Conservation (phyloP, 1,140 invertebrate genomes). For the Calephelis virginiensis region DNA sequence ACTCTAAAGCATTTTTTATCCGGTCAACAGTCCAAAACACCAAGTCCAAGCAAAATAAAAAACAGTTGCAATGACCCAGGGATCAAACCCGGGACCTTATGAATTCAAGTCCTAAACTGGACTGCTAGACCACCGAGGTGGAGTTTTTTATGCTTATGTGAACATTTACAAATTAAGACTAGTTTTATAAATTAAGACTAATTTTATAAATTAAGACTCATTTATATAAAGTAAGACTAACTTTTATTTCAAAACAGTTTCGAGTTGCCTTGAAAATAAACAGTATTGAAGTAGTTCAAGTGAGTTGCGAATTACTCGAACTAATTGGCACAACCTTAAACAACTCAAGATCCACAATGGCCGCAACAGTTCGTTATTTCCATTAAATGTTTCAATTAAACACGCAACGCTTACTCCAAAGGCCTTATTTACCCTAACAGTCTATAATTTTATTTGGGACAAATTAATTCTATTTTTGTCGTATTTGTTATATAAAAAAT, state of each 20-base stretch:
- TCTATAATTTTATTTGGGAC: slow-evolving; percentile 1
- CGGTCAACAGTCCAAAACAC: no score
- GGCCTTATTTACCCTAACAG: not conserved
- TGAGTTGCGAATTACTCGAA: slow-evolving; percentile 5
- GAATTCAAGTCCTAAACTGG: no score
- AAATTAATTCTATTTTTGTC: slow-evolving; percentile 1
- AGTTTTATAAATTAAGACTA: no score
- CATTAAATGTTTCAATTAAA: slow-evolving; percentile 18
- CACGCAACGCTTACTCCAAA: slow-evolving; percentile 14
- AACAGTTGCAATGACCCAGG: no score
- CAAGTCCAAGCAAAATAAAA: no score
- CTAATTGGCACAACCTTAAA: slow-evolving; percentile 10
- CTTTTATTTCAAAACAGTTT: not conserved
- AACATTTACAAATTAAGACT: no score
- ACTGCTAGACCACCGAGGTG: no score
- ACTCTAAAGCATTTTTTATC: no score
- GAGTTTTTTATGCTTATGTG: no score
- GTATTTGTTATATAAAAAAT: not conserved
- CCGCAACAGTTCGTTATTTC: slow-evolving; percentile 16
- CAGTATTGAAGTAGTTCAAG: not conserved
- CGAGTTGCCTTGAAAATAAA: not conserved
- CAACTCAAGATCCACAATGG: slow-evolving; percentile 12
- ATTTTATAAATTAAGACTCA: no score
- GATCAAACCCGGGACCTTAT: no score
- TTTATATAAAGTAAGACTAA: no score